Percentiles rank a stretch among this genome's conserved stretches.
phyloP scores from a whole-genome alignment of 2,113 vertebrate genomes.

The Phalacrocorax brasilianus region DNA sequence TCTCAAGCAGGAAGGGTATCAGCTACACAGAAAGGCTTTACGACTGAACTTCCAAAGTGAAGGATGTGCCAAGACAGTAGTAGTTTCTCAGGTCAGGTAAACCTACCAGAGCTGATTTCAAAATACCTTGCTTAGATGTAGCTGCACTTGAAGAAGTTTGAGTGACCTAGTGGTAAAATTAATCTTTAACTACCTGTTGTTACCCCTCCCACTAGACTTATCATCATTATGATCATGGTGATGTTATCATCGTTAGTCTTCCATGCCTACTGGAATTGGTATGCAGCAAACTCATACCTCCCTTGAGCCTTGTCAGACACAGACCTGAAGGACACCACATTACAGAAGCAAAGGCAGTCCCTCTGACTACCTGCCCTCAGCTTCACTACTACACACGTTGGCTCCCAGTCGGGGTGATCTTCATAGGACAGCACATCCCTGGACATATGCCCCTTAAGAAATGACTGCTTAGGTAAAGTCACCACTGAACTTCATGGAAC shows the following conservation, averaged over 20 bases:
- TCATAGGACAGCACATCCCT: background rate
- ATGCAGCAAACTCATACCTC: background rate
- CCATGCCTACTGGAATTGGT: background rate
- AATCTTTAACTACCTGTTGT: background rate
- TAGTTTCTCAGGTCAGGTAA: background rate
- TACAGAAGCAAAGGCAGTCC: background rate
- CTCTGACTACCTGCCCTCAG: background rate
- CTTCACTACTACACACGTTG: background rate
- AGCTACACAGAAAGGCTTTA: background rate
- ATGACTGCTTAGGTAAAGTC: background rate
- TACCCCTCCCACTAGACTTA: background rate
- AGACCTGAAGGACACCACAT: background rate
- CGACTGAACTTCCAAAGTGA: background rate
- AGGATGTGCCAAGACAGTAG: background rate
- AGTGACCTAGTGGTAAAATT: background rate
- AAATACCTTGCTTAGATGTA: background rate
- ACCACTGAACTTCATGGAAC: background rate
- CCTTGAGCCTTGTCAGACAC: background rate
- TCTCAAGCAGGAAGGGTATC: background rate
- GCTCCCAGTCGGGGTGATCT: background rate
- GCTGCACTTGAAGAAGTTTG: background rate
- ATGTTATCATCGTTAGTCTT: background rate
- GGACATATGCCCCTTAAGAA: background rate
- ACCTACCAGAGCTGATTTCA: background rate
- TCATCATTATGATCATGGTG: background rate